Conservation (phyloP, 2,888 invertebrate species). For the Galeopsomyia nigrocyanea region DNA sequence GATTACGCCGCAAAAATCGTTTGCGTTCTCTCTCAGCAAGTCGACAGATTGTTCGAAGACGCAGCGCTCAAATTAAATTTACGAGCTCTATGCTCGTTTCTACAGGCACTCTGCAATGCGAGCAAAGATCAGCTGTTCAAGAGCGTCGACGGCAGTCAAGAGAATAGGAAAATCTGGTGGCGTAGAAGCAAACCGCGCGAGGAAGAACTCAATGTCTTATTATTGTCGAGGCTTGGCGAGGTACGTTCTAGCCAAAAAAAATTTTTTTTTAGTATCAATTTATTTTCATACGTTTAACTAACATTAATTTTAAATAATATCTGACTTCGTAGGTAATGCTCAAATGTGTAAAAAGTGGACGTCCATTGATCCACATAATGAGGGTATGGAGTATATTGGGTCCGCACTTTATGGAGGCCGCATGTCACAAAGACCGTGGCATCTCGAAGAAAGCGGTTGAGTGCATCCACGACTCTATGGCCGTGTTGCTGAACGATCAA, state of each 20-base stretch:
- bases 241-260: conserved; percentile 57
- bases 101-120: conserved; percentile 86
- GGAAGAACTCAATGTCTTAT: conserved; percentile 68
- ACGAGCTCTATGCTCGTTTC: conserved; percentile 85
- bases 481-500: conserved; percentile 87
- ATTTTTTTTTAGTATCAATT: neutral
- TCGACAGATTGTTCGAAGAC: conserved; percentile 91
- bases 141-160: conserved; percentile 57
- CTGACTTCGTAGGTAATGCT: conserved; percentile 73
- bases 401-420: conserved; percentile 95
- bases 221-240: conserved; percentile 88
- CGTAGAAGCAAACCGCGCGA: conserved; percentile 64
- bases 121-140: conserved; percentile 80
- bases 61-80: conserved; percentile 90
- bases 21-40: conserved; percentile 90
- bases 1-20: conserved; percentile 90
- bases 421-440: conserved; percentile 89
- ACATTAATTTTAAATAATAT: neutral
- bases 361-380: conserved; percentile 92
- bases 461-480: conserved; percentile 93
- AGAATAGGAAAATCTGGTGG: conserved; percentile 65
- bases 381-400: conserved; percentile 92
- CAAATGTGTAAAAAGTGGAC: conserved; percentile 86
- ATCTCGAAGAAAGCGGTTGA: conserved; percentile 93
- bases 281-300: too few relatives aligned